Evolutionary conservation across 1,140 invertebrate genomes (phyloP).

Genomic region (Drosophila hydei): DNA sequence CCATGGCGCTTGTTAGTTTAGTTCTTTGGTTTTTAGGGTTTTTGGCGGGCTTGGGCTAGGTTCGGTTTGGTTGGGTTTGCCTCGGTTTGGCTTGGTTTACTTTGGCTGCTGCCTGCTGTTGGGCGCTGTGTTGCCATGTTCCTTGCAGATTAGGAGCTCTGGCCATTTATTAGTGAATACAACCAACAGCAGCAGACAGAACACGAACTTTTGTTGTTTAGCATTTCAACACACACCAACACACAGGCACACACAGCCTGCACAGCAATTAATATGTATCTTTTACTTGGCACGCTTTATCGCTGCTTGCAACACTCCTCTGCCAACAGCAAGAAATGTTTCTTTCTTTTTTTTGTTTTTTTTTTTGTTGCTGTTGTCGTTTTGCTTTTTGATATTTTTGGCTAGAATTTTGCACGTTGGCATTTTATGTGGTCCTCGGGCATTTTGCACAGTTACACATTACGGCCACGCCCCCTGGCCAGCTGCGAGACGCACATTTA

Average conservation of each 20-base stretch:
- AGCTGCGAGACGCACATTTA: conserved; percentile 46
- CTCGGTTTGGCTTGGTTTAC: conserved; percentile 17
- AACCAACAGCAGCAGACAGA: conserved; percentile 24
- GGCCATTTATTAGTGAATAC: conserved; percentile 45
- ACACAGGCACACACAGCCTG: conserved; percentile 22
- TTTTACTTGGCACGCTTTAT: conserved; percentile 77
- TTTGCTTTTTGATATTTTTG: conserved; percentile 24
- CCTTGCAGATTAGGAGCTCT: conserved; percentile 26
- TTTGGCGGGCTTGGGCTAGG: conserved; percentile 8
- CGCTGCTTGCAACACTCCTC: conserved; percentile 11
- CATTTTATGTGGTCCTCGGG: conserved; percentile 65
- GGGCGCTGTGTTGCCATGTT: conserved; percentile 23
- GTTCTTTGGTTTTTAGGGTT: conserved; percentile 37
- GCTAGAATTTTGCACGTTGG: conserved; percentile 64
- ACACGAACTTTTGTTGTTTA: conserved; percentile 64
- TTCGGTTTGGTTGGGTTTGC: conserved; percentile 16
- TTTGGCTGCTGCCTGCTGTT: conserved; percentile 13
- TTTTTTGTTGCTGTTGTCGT: conserved; percentile 10
- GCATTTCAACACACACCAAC: conserved; percentile 73
- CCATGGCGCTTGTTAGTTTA: conserved; percentile 51
- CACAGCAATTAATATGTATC: conserved; percentile 79
- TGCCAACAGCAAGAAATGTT: background rate
- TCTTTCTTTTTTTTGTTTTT: conserved; percentile 8
- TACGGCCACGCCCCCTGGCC: conserved; percentile 40
- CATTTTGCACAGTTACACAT: conserved; percentile 77